Percentiles rank a stretch among this genome's conserved stretches.
These are phyloP conservation scores for Hyperoplus lanceolatus DNA, from an alignment of 2,797 vertebrate species.

Conservation along the genomic window DNA sequence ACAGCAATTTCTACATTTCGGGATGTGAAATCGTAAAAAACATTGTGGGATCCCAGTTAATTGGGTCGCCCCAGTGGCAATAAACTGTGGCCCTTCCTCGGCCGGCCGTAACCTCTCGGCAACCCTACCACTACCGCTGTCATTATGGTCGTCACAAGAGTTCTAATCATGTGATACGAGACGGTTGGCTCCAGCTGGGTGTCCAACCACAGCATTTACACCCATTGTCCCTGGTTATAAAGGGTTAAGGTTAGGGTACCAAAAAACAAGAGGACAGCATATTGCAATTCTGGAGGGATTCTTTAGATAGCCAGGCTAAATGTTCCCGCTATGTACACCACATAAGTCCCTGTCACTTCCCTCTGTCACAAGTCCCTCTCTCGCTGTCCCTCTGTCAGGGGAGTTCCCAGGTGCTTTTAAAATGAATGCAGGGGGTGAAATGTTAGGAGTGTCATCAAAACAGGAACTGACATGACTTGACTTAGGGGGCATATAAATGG, in stretches of 20 bases:
- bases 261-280: conserved; percentile 39
- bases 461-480: conserved; percentile 28
- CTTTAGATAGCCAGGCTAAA: conserved; percentile 54
- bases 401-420: conserved; percentile 55
- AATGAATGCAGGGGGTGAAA: conserved; percentile 32
- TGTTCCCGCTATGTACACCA: conserved; percentile 42
- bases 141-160: conserved; percentile 62
- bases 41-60: conserved; percentile 51
- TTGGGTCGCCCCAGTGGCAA: conserved; percentile 34
- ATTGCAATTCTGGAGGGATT: conserved; percentile 51
- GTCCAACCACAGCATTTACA: conserved; percentile 58
- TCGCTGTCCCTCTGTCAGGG: conserved; percentile 45
- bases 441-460: conserved; percentile 37
- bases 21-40: conserved; percentile 46
- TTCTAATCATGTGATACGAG: conserved; percentile 61
- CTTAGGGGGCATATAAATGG: conserved; percentile 3
- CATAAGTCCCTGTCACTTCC: conserved; percentile 46
- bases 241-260: conserved; percentile 39
- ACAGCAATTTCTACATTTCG: conserved; percentile 40
- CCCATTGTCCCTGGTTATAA: conserved; percentile 60
- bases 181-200: conserved; percentile 59
- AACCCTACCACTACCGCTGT: conserved; percentile 63
- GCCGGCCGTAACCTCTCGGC: conserved; percentile 56
- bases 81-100: conserved; percentile 56
- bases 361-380: conserved; percentile 27